Evolutionary conservation across 2,888 invertebrate genomes (phyloP), one percentile per base, ranked within the genome.

Genomic region (Dolichomitus sp.): DNA sequence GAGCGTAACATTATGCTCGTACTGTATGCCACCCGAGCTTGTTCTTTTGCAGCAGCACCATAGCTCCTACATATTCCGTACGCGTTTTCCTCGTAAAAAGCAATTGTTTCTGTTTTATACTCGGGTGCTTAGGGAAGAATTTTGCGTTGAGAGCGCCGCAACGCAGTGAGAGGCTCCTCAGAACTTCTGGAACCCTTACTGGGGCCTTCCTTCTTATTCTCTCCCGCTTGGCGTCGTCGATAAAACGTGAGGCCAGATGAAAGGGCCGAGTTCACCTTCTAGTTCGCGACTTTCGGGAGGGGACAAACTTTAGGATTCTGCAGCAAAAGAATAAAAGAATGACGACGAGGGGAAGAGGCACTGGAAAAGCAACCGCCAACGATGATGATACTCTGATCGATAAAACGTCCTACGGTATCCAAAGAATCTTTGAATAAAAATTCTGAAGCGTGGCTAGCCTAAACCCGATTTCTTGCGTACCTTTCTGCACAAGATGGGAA

Each of bases 31-130:
- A 9, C 37, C 19, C 19, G 57, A 19, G n/a, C 48, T 65, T 54
- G 66, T 74, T 66, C 77, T 74, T 73, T 85, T 81, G 50, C 33
- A 50, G 52, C 80, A 74, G 69, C 23, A 59, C 6, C 45, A 5
- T 12, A 52, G n/a, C 73, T 50, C 50, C 23, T 75, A 57, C 73
- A 84, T 85, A 89, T 89, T 87, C 87, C 61, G 77, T 80, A 73
- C 86, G 85, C 89, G 88, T 86, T 84, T 80, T 50, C 66, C 81
- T 88, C 89, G 88, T 89, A 88, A 90, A 90, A 89, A 85, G 84
- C 87, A 88, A 89, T 89, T 86, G 87, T 88, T 90, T 85, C 86
- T 82, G 85, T 84, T 88, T 88, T 87, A 87, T 88, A 86, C 76
- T 72, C 59, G 59, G 70, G 70, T 72, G 45, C 76, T 78, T 50